Evolutionary conservation across 2,797 vertebrate species (phyloP), one percentile per base, ranked within the genome.

Genomic region (Manis pentadactyla): DNA sequence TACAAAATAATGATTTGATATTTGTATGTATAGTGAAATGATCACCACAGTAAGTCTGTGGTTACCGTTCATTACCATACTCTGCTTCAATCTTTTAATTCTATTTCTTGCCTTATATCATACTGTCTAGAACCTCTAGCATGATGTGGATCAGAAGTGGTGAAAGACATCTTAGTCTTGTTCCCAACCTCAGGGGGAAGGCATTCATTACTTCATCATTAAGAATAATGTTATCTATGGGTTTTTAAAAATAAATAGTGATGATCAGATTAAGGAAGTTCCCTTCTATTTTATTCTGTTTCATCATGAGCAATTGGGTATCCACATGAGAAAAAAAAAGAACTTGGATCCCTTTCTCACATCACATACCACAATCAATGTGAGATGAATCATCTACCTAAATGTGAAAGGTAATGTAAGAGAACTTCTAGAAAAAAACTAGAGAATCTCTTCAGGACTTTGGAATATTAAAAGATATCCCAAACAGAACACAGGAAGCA

Each of bases 191-290:
- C 39, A 89, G 46, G 18, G 51, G 23, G 25, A 57, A 73, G 49
- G 63, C 17, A 18, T 42, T 71, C 34, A 37, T 11, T 51, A 87
- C 21, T 83, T 90, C 25, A 95, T 63, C 53, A 64, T 17, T 61
- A 75, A 95, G 68, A 78, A 90, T 77, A 59, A 69, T 15, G 18
- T 34, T 73, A 25, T 15, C 59, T 68, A 79, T 37, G 37, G 37
- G 12, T 15, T 63, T 93, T 75, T 64, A 39, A 57, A 39, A 29
- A 55, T 46, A 90, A 96, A 49, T 42, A 77, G 3, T 10, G 69
- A 69, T 23, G 51, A 64, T 53, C 18, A 93, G 55, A 87, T 93
- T 93, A 93, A 78, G 25, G 21, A 79, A 89, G 51, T 39, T 95
- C 34, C 55, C 51, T 37, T 91, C 87, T 46, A 77, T 39, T 69